Conservation (phyloP, 2,888 invertebrate genomes). For the Drosophila recens region DNA sequence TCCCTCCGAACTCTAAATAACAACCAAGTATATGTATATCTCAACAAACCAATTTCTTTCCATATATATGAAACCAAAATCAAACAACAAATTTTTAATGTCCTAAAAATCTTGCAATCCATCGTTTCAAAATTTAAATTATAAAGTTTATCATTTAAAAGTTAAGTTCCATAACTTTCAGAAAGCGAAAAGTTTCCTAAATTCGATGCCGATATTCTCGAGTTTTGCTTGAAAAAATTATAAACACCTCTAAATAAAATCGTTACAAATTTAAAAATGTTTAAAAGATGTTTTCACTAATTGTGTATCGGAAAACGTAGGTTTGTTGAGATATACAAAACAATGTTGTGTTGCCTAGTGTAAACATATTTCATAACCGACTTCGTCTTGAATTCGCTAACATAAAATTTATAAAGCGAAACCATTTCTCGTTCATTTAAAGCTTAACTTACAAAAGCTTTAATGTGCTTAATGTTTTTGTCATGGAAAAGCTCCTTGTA, state of each 20-base stretch:
- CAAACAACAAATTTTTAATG: too few relatives aligned
- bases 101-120: too few relatives aligned
- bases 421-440: neutral
- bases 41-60: neutral
- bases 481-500: neutral
- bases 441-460: neutral
- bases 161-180: too few relatives aligned
- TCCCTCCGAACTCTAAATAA: neutral
- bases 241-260: too few relatives aligned
- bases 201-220: too few relatives aligned
- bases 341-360: neutral
- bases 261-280: neutral
- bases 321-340: neutral
- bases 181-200: too few relatives aligned
- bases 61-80: too few relatives aligned
- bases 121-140: too few relatives aligned
- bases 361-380: neutral
- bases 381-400: neutral
- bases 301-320: neutral
- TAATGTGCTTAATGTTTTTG: neutral
- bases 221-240: too few relatives aligned
- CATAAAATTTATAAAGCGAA: neutral
- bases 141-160: too few relatives aligned
- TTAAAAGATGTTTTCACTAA: neutral
- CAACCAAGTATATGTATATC: neutral